Base-by-base conservation (phyloP, 2,888 invertebrate species). In the Agonopterix arenella region DNA sequence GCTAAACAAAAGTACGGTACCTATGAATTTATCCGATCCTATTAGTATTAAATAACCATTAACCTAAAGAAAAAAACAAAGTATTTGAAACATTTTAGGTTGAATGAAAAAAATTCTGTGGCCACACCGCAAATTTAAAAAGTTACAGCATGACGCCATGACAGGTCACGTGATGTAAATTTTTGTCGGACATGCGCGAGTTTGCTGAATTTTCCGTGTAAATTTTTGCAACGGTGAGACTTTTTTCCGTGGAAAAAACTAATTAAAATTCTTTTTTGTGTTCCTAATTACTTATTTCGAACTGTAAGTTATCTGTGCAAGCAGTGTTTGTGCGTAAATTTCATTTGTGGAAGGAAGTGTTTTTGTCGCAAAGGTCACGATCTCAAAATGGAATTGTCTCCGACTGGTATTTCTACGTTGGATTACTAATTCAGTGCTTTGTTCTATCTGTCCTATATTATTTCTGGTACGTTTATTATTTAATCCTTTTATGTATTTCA, bases 161-260 rank as follows among this genome's bases (percentile, higher is more conserved):
- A 89, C 86, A 88, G 88, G 79, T 89, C 88, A 89, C 88, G 88
- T 89, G 88, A 89, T 81, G 84, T 88, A 88, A 89, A 88, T 88
- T 88, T 86, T 80, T 76, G 80, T 84, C 70, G 76, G 85, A 80
- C 89, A 88, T 88, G 88, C 88, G 88, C 85, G 80, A 73, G 16
- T 68, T 70, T 68, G 69, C 71, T 74, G 76, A 80, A 76, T 81
- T 80, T 83, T 82, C 73, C 67, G 70, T 76, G 80, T 76, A 79
- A 78, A 28, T 81, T 84, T 84, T 80, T 68, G 80, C 49, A 83
- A 85, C 78, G 70, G 76, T 79, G 74, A 75, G 72, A 76, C 59
- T 66, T 73, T 73, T n/a, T 71, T 65, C 61, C 57, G 63, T 65
- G 58, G 7, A 64, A 70, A 77, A 70, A 65, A 71, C 60, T 61